phyloP scores from a whole-genome alignment of 2,113 vertebrate species.

The Malurus melanocephalus region DNA sequence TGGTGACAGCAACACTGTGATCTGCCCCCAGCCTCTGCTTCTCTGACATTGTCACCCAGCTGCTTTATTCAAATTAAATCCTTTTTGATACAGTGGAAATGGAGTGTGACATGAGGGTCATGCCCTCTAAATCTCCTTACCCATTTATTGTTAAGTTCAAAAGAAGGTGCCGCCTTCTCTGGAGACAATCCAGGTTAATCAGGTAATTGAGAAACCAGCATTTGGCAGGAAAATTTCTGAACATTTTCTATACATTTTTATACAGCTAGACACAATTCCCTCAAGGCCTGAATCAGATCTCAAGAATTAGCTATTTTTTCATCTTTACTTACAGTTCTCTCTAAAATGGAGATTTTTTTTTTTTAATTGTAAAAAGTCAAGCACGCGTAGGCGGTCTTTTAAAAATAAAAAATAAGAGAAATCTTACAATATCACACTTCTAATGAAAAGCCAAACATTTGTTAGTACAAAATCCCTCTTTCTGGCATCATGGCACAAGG shows the following conservation, averaged over 20 bases:
- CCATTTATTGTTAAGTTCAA: not conserved
- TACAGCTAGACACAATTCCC: not conserved
- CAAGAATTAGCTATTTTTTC: not conserved
- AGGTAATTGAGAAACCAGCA: not conserved
- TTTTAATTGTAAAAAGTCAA: not conserved
- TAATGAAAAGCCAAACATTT: not conserved
- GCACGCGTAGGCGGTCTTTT: rapidly evolving
- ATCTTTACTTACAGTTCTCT: not conserved
- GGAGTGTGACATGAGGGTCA: not conserved
- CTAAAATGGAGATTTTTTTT: not conserved
- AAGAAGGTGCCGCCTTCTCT: not conserved
- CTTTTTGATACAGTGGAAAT: not conserved
- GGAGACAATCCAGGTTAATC: not conserved
- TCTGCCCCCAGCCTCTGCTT: not conserved
- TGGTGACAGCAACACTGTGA: not conserved
- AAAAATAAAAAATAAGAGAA: not conserved
- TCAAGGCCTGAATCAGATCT: not conserved
- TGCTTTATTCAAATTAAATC: not conserved
- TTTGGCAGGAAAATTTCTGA: not conserved
- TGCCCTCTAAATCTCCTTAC: not conserved
- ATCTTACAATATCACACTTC: not conserved
- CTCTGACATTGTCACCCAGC: not conserved
- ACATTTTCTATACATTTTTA: not conserved
- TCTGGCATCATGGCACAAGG: not conserved
- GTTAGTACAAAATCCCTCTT: not conserved